Percentiles rank a stretch among this genome's conserved stretches.
Conservation (phyloP, 2,888 invertebrate species). For the Euzophera pinguis region DNA sequence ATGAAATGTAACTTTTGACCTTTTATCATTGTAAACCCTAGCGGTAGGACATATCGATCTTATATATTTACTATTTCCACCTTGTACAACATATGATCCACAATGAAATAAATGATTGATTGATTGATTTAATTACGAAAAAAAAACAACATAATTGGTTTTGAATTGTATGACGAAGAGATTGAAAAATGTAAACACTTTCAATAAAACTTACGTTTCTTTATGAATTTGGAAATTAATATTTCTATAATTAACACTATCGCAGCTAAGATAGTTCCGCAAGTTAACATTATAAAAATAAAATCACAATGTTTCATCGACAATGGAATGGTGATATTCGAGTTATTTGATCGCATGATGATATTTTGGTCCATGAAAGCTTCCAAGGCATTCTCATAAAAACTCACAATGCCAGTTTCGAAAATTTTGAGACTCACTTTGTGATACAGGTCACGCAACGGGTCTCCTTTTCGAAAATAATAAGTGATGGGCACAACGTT, state of each 20-base stretch:
- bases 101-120: too few relatives aligned
- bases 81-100: too few relatives aligned
- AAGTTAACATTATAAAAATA: not conserved
- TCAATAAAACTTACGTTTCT: not conserved
- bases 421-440: not conserved
- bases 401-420: not conserved
- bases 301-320: not conserved
- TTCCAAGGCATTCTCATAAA: not conserved
- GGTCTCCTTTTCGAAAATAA: conserved; percentile 8
- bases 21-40: too few relatives aligned
- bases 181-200: too few relatives aligned
- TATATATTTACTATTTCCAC: too few relatives aligned
- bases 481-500: not conserved
- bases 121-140: too few relatives aligned
- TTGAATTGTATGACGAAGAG: too few relatives aligned
- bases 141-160: too few relatives aligned
- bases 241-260: not conserved
- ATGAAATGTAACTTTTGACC: too few relatives aligned
- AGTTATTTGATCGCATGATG: not conserved
- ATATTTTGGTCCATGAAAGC: not conserved
- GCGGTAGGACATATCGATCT: too few relatives aligned
- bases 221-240: not conserved
- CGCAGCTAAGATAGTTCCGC: not conserved
- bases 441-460: not conserved
- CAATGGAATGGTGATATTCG: not conserved